Base-by-base conservation (phyloP, 1,140 invertebrate species). In the Thaumetopoea pityocampa region DNA sequence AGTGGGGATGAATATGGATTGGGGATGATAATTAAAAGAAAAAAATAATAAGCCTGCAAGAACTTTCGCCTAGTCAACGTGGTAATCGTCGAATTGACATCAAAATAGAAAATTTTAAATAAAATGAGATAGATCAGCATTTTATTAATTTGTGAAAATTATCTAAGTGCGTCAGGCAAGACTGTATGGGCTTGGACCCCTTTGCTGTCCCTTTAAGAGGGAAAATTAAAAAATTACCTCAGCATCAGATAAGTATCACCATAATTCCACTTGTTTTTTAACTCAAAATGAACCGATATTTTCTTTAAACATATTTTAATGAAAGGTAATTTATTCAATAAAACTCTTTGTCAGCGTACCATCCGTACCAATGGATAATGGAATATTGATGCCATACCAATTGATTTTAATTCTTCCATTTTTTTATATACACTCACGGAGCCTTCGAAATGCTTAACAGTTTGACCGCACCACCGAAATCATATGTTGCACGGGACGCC, bases 281-380 rank as follows among this genome's bases (percentile, higher is more conserved):
- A 16, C 6, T 20, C 24, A 8, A 7, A 26, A 30, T 46, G 12
- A 50, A 41, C 41, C 49, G 44, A 37, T 43, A 67, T 61, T 60
- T 42, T 42, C 45, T 55, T 62, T 61, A 67, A 67, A 53, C 43
- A 65, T 62, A 72, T 70, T 76, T 70, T 67, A 76, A 61, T 56
- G 44, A 53, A 56, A 37, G 46, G 43, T 56, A 61, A 76, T 76
- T 72, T 76, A 72, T 76, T 68, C 67, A 73, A 71, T 76, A 69
- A 70, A 65, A 66, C 63, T 68, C 62, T 67, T 71, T 64, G 58
- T 67, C 60, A 53, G 57, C 50, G 56, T 50, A 53, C 54, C 58
- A 61, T 64, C 51, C 63, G 59, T 68, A 68, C 63, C 62, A 72
- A 68, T 53, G 50, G 54, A 65, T 66, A 76, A 67, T 72, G 67